Percentiles rank a stretch among this genome's conserved stretches.
Conservation (phyloP, 2,113 vertebrate genomes). For the Callaeas wilsoni region DNA sequence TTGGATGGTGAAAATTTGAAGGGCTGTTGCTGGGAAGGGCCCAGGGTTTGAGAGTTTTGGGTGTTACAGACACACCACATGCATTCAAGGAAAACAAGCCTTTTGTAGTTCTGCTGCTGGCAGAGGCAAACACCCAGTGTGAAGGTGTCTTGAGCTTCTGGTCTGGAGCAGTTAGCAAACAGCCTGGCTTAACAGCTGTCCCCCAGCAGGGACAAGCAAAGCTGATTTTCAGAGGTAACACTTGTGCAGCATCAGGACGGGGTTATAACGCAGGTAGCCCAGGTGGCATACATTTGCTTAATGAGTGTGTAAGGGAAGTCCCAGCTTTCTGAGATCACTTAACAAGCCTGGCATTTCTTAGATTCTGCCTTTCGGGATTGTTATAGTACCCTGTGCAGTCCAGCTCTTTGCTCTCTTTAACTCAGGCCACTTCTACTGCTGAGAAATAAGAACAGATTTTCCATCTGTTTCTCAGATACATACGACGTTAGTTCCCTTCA, state of each 20-base stretch:
- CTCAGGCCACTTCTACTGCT: neutral
- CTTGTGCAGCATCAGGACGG: neutral
- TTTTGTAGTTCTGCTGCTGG: neutral
- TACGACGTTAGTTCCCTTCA: neutral
- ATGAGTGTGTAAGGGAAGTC: neutral
- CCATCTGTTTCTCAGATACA: neutral
- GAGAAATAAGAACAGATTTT: neutral
- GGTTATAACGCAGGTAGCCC: neutral
- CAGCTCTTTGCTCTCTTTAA: neutral
- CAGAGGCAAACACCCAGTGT: neutral
- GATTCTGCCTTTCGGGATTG: neutral
- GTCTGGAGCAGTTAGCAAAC: neutral
- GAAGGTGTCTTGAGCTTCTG: neutral
- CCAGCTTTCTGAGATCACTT: neutral
- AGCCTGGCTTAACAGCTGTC: neutral
- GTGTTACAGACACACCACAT: neutral
- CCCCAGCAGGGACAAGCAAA: neutral
- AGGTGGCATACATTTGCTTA: neutral
- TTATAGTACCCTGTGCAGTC: neutral
- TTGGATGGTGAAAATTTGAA: neutral
- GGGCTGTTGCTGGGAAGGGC: neutral
- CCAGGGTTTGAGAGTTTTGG: neutral
- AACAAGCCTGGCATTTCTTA: neutral
- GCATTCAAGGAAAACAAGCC: neutral
- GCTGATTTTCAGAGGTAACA: neutral